Percentiles rank a stretch among this genome's conserved stretches.
These are phyloP conservation scores for Hyphantria cunea DNA, from an alignment of 1,140 invertebrate genomes.

Conservation along the genomic window DNA sequence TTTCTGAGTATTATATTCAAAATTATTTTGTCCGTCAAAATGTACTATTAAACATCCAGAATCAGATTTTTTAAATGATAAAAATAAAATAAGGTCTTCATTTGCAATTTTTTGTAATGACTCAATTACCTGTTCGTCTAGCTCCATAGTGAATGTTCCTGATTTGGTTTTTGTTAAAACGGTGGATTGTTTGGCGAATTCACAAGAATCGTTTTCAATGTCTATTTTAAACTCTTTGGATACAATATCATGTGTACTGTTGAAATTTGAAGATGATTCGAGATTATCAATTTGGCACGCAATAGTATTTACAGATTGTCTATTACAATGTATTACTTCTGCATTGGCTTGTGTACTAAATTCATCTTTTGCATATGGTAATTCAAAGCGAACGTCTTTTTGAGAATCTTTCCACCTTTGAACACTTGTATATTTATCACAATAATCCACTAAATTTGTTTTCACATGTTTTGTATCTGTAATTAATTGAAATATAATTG, in stretches of 20 bases:
- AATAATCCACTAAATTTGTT: slow-evolving; percentile 9
- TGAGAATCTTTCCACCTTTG: slow-evolving; percentile 1
- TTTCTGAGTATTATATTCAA: slow-evolving; percentile 19
- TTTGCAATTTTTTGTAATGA: slow-evolving; percentile 39
- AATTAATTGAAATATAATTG: slow-evolving; percentile 35
- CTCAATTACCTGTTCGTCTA: slow-evolving; percentile 44
- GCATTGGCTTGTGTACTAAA: neutral
- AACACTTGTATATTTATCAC: slow-evolving; percentile 14
- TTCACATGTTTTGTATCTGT: slow-evolving; percentile 53
- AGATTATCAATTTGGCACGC: too few relatives aligned
- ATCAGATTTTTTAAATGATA: slow-evolving; percentile 38
- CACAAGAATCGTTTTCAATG: slow-evolving; percentile 2
- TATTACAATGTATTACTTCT: neutral
- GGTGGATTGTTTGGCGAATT: slow-evolving; percentile 7
- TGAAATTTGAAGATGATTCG: neutral
- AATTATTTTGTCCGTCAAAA: slow-evolving; percentile 31
- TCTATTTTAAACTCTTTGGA: slow-evolving; percentile 16
- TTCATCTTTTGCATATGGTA: neutral
- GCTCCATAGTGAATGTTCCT: slow-evolving; percentile 40
- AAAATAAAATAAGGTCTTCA: slow-evolving; percentile 33
- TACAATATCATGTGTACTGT: neutral
- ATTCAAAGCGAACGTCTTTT: neutral
- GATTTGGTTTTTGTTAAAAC: slow-evolving; percentile 35
- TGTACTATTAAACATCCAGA: slow-evolving; percentile 35
- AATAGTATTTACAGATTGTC: neutral